These are phyloP conservation scores for Peromyscus maniculatus DNA, from an alignment of 2,113 vertebrate genomes.

Conservation along the genomic window DNA sequence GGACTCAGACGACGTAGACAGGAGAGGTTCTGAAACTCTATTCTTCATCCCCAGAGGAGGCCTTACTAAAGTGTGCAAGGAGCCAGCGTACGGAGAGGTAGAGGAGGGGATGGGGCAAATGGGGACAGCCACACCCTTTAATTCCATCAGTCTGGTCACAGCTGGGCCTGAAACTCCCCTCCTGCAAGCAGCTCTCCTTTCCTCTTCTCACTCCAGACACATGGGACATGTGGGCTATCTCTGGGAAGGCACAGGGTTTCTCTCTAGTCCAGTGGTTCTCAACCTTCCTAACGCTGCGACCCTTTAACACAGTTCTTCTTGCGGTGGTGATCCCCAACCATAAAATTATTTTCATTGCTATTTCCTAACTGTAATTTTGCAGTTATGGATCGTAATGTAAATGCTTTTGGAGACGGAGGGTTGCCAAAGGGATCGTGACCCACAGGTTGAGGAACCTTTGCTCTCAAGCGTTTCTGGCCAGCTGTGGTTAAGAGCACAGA, in stretches of 20 bases:
- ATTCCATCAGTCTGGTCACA: fast-evolving
- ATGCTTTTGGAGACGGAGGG: neutral
- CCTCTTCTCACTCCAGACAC: neutral
- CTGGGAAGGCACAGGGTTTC: neutral
- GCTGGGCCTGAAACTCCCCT: neutral
- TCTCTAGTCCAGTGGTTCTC: neutral
- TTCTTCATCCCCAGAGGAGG: neutral
- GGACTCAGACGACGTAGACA: neutral
- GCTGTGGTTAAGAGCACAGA: neutral
- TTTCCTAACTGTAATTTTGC: neutral
- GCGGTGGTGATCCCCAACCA: no score
- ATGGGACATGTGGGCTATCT: no score
- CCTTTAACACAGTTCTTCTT: neutral
- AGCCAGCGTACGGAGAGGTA: neutral
- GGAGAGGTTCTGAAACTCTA: neutral
- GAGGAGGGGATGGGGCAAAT: neutral
- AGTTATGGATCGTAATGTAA: neutral
- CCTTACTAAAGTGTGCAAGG: neutral
- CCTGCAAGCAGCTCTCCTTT: neutral
- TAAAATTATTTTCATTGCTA: neutral
- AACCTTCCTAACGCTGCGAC: neutral
- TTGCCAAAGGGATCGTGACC: neutral
- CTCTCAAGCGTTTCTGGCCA: neutral
- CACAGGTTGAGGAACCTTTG: neutral
- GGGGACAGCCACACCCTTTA: fast-evolving